Conservation (phyloP, 2,888 invertebrate species). For the Leucozona laternaria region DNA sequence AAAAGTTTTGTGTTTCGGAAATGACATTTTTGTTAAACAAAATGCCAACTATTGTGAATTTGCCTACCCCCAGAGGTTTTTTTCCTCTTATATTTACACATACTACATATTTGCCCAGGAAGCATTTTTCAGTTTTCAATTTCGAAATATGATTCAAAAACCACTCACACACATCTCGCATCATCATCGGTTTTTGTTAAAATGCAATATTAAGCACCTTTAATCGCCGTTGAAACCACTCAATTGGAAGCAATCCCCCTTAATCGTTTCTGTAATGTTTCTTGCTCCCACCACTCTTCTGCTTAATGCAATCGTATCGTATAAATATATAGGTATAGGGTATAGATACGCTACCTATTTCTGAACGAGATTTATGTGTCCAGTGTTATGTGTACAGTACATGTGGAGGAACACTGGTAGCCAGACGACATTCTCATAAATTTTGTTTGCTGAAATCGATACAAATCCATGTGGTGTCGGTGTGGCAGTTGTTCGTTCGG, state of each 20-base stretch:
- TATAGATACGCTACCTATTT: not conserved
- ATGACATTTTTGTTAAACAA: not conserved
- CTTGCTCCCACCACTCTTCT: constrained; percentile 36
- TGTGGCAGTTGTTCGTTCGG: constrained; percentile 41
- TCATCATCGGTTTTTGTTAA: constrained; percentile 16
- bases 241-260: constrained; percentile 38
- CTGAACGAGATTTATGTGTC: constrained; percentile 32
- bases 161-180: not conserved
- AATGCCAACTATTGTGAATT: not conserved
- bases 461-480: constrained; percentile 72
- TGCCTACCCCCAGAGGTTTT: not conserved
- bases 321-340: not conserved
- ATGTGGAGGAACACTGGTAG: constrained; percentile 66
- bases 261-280: constrained; percentile 36
- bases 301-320: constrained; percentile 5
- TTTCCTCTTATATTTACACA: not conserved
- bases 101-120: not conserved
- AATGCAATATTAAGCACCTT: constrained; percentile 42
- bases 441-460: constrained; percentile 72
- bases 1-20: not conserved
- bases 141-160: constrained; percentile 9
- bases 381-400: constrained; percentile 19
- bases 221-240: constrained; percentile 39
- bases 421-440: constrained; percentile 70
- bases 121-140: not conserved